phyloP scores from a whole-genome alignment of 2,113 vertebrate species.

The Cryptoleucopteryx plumbea region DNA sequence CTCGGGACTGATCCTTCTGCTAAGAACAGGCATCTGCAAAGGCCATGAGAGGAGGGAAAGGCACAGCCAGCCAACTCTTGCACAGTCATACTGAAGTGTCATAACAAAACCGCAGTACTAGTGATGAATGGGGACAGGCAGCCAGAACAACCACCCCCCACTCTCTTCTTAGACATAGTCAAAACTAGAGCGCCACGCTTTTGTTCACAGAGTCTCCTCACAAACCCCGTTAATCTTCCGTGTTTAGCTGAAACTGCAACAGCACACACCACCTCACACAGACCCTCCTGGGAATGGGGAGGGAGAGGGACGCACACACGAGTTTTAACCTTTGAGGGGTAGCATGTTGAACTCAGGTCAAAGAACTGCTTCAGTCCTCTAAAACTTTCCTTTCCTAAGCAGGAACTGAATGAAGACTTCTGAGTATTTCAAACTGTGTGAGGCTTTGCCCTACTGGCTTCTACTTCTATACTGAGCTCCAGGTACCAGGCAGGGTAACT shows the following conservation, averaged over 20 bases:
- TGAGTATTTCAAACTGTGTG: neutral
- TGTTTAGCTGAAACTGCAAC: neutral
- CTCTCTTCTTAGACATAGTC: neutral
- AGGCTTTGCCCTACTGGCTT: neutral
- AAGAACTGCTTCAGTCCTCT: neutral
- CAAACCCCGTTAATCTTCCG: neutral
- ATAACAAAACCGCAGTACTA: neutral
- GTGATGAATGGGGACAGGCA: neutral
- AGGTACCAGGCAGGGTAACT: neutral
- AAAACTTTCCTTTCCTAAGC: neutral
- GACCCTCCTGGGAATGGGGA: neutral
- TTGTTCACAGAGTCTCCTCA: neutral
- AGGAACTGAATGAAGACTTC: neutral
- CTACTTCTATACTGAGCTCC: neutral
- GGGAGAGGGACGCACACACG: rapidly evolving
- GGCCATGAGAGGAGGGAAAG: neutral
- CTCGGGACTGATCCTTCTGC: neutral
- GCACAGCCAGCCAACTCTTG: neutral
- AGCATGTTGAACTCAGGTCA: neutral
- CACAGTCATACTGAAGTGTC: neutral
- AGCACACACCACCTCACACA: rapidly evolving
- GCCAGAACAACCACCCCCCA: neutral
- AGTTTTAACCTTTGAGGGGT: neutral
- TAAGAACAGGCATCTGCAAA: neutral
- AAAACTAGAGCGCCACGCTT: neutral